Percentiles rank a stretch among this genome's conserved stretches.
phyloP scores from a whole-genome alignment of 2,888 invertebrate genomes.

The Rhamnusium bicolor region DNA sequence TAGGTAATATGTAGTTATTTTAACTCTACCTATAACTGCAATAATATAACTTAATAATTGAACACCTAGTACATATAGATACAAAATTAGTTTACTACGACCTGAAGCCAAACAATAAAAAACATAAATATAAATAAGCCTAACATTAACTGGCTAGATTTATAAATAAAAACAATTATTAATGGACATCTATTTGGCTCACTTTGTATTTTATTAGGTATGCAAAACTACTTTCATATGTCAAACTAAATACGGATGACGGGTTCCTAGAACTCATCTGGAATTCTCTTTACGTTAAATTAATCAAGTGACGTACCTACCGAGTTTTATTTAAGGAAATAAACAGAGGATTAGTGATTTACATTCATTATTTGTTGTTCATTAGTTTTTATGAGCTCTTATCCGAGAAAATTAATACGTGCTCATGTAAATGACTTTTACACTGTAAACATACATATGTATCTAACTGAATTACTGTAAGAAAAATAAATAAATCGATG shows the following conservation, averaged over 20 bases:
- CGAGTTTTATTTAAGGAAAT: constrained; percentile 14
- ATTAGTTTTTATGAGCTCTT: background rate
- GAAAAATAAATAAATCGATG: background rate
- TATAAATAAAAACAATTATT: background rate
- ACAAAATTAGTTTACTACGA: background rate
- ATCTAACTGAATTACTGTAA: background rate
- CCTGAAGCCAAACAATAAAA: background rate
- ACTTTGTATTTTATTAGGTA: background rate
- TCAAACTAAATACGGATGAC: background rate
- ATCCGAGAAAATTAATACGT: background rate
- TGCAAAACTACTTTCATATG: background rate
- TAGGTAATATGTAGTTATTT: too few relatives aligned
- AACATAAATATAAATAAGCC: background rate
- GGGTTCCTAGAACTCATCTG: constrained; percentile 6
- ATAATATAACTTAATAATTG: background rate
- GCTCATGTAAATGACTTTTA: background rate
- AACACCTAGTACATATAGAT: background rate
- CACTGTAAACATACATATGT: background rate
- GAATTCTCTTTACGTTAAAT: background rate
- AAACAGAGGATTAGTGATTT: background rate
- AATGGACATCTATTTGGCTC: background rate
- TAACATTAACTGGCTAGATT: background rate
- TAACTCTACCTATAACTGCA: too few relatives aligned
- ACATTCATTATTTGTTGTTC: background rate
- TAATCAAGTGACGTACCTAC: constrained; percentile 11